These are phyloP conservation scores for Phrynocephalus forsythii DNA, from an alignment of 2,797 vertebrate species.

Conservation along the genomic window DNA sequence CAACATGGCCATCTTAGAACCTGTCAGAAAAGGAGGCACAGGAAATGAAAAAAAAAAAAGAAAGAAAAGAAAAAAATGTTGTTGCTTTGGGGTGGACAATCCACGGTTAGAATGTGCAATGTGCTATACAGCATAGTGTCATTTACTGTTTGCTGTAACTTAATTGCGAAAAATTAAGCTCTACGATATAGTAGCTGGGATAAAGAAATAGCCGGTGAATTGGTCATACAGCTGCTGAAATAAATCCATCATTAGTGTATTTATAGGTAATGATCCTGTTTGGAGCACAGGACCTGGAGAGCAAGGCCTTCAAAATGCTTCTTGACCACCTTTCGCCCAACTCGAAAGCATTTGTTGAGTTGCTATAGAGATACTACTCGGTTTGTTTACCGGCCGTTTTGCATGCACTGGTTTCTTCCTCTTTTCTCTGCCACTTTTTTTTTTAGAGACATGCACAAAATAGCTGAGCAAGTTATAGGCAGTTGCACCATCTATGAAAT, in stretches of 20 bases:
- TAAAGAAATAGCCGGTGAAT: not conserved
- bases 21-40: constrained; percentile 28
- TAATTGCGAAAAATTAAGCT: not conserved
- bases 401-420: constrained; percentile 70
- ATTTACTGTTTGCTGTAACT: not conserved
- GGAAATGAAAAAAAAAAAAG: no score
- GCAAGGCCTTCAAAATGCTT: constrained; percentile 62
- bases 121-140: not conserved
- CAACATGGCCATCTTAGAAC: constrained; percentile 68
- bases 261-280: not conserved
- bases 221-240: constrained; percentile 47
- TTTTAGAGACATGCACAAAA: constrained; percentile 76
- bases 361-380: constrained; percentile 86
- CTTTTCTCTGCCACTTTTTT: constrained; percentile 40
- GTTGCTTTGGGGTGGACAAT: constrained; percentile 30
- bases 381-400: constrained; percentile 65
- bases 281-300: not conserved
- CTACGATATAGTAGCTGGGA: constrained; percentile 7
- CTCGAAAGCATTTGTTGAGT: constrained; percentile 67
- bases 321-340: constrained; percentile 37
- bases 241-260: constrained; percentile 15
- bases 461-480: constrained; percentile 78
- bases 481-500: constrained; percentile 80
- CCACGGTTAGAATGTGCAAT: constrained; percentile 31
- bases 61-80: not conserved